Conservation (phyloP, 2,797 vertebrate species). For the Pangasius djambal region DNA sequence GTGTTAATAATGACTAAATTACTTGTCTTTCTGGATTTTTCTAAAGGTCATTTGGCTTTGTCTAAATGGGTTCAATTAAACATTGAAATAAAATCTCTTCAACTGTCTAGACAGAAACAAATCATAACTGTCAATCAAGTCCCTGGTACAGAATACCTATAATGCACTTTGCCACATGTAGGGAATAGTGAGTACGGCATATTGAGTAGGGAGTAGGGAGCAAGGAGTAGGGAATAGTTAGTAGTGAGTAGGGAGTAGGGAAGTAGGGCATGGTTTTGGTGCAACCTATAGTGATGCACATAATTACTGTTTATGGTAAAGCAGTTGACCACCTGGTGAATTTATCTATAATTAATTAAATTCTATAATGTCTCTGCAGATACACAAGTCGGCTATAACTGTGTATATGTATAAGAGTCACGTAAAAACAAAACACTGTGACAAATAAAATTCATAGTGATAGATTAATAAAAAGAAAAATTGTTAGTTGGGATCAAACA, state of each 20-base stretch:
- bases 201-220: too few species aligned
- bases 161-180: not conserved
- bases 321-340: not conserved
- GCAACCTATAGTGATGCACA: not conserved
- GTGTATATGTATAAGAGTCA: too few species aligned
- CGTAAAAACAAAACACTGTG: not conserved
- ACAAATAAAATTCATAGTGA: not conserved
- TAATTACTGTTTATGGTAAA: not conserved
- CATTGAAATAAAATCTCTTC: not conserved
- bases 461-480: not conserved
- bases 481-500: not conserved
- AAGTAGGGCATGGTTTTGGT: not conserved
- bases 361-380: not conserved
- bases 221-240: not conserved
- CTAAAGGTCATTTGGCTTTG: not conserved
- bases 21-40: not conserved
- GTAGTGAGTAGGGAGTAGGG: not conserved
- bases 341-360: not conserved
- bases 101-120: not conserved
- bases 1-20: not conserved
- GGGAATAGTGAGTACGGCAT: not conserved
- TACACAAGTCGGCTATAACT: not conserved
- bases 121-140: not conserved
- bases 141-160: slow-evolving; percentile 5
- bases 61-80: not conserved